Evolutionary conservation across 1,140 invertebrate species (phyloP).

Genomic region (Delia radicum): DNA sequence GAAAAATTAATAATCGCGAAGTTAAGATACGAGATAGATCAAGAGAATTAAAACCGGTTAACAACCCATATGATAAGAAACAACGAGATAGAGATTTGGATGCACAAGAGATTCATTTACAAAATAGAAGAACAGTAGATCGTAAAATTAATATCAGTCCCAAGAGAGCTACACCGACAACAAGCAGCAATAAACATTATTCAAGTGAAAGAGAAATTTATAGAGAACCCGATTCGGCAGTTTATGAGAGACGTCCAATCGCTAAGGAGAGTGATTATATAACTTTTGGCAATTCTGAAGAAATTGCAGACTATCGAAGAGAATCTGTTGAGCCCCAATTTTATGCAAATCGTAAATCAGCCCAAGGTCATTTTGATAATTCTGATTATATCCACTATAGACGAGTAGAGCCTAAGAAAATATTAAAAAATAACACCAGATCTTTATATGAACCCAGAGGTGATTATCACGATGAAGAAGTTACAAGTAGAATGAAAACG

Average conservation of each 20-base stretch:
- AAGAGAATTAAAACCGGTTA: too few relatives aligned
- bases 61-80: background rate
- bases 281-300: background rate
- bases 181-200: background rate
- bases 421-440: background rate
- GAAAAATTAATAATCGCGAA: conserved; percentile 1
- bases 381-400: background rate
- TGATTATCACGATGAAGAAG: background rate
- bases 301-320: background rate
- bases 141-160: background rate
- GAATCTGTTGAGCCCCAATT: background rate
- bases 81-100: background rate
- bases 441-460: background rate
- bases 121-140: background rate
- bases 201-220: background rate
- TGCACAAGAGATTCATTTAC: background rate
- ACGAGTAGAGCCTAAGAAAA: background rate
- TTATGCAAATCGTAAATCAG: background rate
- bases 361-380: background rate
- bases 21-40: background rate
- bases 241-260: background rate
- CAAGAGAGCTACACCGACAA: background rate
- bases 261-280: too few relatives aligned
- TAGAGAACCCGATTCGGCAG: background rate
- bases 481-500: background rate